phyloP scores from a whole-genome alignment of 2,797 vertebrate genomes.

The Anas georgica region DNA sequence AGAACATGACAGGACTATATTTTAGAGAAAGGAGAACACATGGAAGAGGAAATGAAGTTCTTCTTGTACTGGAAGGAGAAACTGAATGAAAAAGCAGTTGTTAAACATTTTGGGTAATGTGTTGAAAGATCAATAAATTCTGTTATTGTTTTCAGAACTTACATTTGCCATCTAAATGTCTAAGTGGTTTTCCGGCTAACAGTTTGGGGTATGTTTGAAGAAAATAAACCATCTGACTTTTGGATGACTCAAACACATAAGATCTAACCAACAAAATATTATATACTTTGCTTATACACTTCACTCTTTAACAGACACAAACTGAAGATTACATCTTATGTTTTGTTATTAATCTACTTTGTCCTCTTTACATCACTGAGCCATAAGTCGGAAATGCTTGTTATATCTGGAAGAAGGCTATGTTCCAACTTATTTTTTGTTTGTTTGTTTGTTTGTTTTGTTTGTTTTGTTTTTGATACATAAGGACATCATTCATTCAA shows the following conservation, averaged over 20 bases:
- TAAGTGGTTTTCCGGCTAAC: slow-evolving; percentile 41
- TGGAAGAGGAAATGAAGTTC: slow-evolving; percentile 54
- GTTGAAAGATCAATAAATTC: slow-evolving; percentile 59
- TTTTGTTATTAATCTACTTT: slow-evolving; percentile 61
- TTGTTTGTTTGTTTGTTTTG: no score
- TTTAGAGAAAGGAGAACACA: slow-evolving; percentile 46
- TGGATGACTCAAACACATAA: slow-evolving; percentile 11
- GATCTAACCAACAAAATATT: slow-evolving; percentile 25
- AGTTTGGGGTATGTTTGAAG: slow-evolving; percentile 35
- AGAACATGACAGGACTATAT: slow-evolving; percentile 8
- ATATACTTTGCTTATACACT: neutral
- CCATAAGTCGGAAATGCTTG: slow-evolving; percentile 54
- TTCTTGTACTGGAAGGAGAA: slow-evolving; percentile 57
- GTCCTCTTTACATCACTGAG: slow-evolving; percentile 65
- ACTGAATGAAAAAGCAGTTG: slow-evolving; percentile 56
- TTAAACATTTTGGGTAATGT: slow-evolving; percentile 54
- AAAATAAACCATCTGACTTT: slow-evolving; percentile 36
- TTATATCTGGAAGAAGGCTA: slow-evolving; percentile 66
- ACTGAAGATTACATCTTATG: slow-evolving; percentile 54
- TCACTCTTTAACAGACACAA: slow-evolving; percentile 48
- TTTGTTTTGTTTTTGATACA: slow-evolving; percentile 37
- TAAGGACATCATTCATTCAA: slow-evolving; percentile 56
- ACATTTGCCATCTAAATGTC: slow-evolving; percentile 38
- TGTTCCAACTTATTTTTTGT: slow-evolving; percentile 66
- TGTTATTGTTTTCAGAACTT: slow-evolving; percentile 48